phyloP scores from a whole-genome alignment of 2,888 invertebrate species.

The Patella caerulea region DNA sequence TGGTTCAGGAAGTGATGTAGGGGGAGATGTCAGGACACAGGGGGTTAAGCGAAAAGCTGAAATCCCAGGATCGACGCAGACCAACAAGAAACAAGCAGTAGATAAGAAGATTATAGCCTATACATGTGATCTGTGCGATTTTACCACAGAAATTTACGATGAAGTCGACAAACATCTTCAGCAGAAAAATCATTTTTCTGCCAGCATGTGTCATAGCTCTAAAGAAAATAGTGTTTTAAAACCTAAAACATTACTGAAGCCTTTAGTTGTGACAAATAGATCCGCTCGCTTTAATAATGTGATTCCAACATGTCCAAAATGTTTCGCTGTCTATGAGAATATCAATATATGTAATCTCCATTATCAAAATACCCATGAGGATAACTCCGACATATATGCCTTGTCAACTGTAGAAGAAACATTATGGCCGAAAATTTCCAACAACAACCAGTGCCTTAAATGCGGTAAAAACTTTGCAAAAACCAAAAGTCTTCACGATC shows the following conservation, averaged over 20 bases:
- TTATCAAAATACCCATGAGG: not conserved
- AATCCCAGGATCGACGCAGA: not conserved
- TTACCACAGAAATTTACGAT: not conserved
- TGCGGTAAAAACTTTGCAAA: not conserved
- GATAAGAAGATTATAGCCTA: conserved; percentile 2
- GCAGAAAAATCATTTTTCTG: not conserved
- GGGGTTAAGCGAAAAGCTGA: not conserved
- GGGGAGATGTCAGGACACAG: not conserved
- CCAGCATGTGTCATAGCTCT: not conserved
- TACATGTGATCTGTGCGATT: not conserved
- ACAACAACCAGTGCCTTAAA: not conserved
- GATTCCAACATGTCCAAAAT: not conserved
- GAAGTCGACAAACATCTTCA: not conserved
- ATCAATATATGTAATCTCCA: conserved; percentile 5
- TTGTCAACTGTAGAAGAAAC: not conserved
- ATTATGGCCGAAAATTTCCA: not conserved
- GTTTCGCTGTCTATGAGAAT: not conserved
- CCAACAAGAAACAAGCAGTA: not conserved
- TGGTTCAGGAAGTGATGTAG: not conserved
- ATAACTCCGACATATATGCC: not conserved
- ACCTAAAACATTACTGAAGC: conserved; percentile 6
- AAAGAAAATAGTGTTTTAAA: not conserved
- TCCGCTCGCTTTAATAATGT: not conserved
- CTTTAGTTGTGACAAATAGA: conserved; percentile 6
- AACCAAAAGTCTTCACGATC: conserved; percentile 4